These are phyloP conservation scores for Silurus lanzhouensis DNA, from an alignment of 2,797 vertebrate species.

Conservation along the genomic window DNA sequence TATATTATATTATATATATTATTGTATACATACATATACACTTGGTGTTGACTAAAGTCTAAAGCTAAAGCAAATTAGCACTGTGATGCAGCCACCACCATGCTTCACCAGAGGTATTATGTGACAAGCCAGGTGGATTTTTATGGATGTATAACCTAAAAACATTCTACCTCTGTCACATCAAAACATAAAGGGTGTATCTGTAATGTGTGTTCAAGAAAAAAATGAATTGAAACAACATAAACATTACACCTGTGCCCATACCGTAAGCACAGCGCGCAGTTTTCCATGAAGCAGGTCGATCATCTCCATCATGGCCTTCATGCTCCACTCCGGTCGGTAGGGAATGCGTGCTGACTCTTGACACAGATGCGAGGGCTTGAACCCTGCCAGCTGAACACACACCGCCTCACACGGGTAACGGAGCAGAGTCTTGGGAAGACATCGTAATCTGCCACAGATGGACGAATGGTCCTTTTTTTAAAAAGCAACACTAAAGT, in stretches of 20 bases:
- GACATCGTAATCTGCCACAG: slow-evolving; percentile 79
- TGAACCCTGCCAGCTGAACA: slow-evolving; percentile 83
- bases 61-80: too few relatives aligned
- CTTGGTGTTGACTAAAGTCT: too few relatives aligned
- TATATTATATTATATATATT: too few relatives aligned
- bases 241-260: background rate
- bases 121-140: too few relatives aligned
- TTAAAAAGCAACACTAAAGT: background rate
- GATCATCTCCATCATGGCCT: slow-evolving; percentile 80
- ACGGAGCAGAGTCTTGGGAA: slow-evolving; percentile 77
- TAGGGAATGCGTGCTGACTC: slow-evolving; percentile 78
- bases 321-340: slow-evolving; percentile 83
- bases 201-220: background rate
- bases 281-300: slow-evolving; percentile 78
- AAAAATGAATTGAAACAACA: background rate
- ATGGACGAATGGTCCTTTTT: background rate
- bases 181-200: too few relatives aligned
- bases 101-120: too few relatives aligned
- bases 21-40: too few relatives aligned
- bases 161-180: too few relatives aligned
- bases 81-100: too few relatives aligned
- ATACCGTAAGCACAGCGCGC: slow-evolving; percentile 63
- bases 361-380: slow-evolving; percentile 66
- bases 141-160: too few relatives aligned
- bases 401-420: slow-evolving; percentile 78